Conservation (phyloP, 2,113 vertebrate genomes). For the Thymallus thymallus region DNA sequence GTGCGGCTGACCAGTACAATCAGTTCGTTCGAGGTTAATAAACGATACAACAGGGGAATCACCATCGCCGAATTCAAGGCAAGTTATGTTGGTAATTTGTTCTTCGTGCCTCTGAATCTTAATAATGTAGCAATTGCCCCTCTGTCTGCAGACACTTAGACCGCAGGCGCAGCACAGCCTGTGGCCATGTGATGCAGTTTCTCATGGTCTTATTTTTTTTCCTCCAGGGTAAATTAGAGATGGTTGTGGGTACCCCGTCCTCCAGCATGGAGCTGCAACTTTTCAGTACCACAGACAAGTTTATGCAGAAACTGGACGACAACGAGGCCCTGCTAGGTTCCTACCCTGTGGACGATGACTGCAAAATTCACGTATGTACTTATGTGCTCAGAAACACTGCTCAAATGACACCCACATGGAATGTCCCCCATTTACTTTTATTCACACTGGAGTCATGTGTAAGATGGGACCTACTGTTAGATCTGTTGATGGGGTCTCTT, state of each 20-base stretch:
- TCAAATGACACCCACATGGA: neutral
- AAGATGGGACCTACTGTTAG: no score
- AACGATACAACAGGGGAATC: slow-evolving; percentile 79
- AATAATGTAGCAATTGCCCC: neutral
- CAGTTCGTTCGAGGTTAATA: slow-evolving; percentile 73
- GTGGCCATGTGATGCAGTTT: no score
- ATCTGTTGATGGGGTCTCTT: no score
- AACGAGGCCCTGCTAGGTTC: slow-evolving; percentile 87
- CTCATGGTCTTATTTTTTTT: neutral
- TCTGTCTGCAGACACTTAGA: no score
- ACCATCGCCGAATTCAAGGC: slow-evolving; percentile 83
- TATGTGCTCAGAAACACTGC: neutral
- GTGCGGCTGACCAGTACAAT: slow-evolving; percentile 81
- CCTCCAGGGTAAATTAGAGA: slow-evolving; percentile 81
- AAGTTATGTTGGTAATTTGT: neutral
- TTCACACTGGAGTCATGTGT: no score
- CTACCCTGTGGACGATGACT: slow-evolving; percentile 84
- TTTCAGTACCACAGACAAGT: slow-evolving; percentile 73
- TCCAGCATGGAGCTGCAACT: slow-evolving; percentile 86
- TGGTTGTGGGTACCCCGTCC: slow-evolving; percentile 79
- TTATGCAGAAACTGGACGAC: slow-evolving; percentile 79
- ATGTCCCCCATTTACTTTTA: no score
- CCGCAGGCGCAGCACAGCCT: no score
- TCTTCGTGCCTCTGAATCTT: neutral
- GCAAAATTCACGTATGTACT: slow-evolving; percentile 84